Evolutionary conservation across 2,888 invertebrate species (phyloP).

Genomic region (Leptinotarsa juncta): DNA sequence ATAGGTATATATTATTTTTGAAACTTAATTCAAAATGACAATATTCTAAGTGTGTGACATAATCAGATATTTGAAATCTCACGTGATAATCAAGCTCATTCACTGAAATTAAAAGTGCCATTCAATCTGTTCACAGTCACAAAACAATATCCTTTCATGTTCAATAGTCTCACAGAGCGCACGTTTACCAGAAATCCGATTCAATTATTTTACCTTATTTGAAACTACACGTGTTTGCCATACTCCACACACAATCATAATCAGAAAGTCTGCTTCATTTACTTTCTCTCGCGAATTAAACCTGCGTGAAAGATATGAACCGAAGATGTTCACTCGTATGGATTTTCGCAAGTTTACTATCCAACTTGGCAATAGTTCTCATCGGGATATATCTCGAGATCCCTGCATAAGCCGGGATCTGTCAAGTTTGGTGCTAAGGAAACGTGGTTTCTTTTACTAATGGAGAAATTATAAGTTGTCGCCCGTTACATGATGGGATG

Average conservation of each 20-base stretch:
- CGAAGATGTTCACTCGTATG: slow-evolving; percentile 63
- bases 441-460: slow-evolving; percentile 52
- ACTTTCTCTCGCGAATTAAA: slow-evolving; percentile 60
- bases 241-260: slow-evolving; percentile 32
- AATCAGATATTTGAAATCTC: too few species aligned
- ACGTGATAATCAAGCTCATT: too few species aligned
- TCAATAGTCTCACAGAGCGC: not conserved
- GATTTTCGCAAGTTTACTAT: slow-evolving; percentile 63
- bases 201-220: slow-evolving; percentile 2
- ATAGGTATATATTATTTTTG: too few species aligned
- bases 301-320: slow-evolving; percentile 64
- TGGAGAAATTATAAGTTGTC: slow-evolving; percentile 53
- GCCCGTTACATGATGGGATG: slow-evolving; percentile 5
- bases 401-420: slow-evolving; percentile 46
- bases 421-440: slow-evolving; percentile 39
- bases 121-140: not conserved
- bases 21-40: too few species aligned
- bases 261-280: slow-evolving; percentile 60
- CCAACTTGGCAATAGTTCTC: slow-evolving; percentile 56
- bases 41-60: too few species aligned
- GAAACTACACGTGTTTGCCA: slow-evolving; percentile 21
- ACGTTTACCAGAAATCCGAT: slow-evolving; percentile 1
- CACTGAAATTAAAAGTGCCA: too few species aligned
- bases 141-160: slow-evolving; percentile 1
- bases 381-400: slow-evolving; percentile 44